Evolutionary conservation across 1,140 invertebrate species (phyloP).

Genomic region (Neomicropteryx cornuta): DNA sequence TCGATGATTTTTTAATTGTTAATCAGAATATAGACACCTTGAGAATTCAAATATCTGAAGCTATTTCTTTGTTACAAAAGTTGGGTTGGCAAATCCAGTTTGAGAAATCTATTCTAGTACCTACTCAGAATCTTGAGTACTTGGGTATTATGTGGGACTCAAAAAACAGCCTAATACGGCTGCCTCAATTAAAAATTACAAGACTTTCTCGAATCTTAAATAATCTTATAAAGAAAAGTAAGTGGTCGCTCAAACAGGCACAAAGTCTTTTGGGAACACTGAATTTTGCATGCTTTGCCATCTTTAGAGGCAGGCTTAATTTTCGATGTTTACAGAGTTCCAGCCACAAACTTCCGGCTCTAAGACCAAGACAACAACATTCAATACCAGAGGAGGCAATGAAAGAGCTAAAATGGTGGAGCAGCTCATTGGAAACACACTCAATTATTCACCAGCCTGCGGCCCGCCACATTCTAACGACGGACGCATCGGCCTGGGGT

Average conservation of each 20-base stretch:
- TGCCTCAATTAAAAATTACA: not conserved
- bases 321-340: constrained; percentile 6
- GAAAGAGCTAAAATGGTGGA: constrained; percentile 12
- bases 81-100: constrained; percentile 15
- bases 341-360: not conserved
- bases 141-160: constrained; percentile 11
- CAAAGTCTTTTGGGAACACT: constrained; percentile 4
- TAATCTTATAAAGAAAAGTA: not conserved
- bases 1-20: constrained; percentile 9
- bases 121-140: constrained; percentile 10
- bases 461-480: constrained; percentile 13
- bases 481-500: constrained; percentile 16
- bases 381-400: not conserved
- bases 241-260: constrained; percentile 2
- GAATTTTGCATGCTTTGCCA: constrained; percentile 37
- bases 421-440: constrained; percentile 6
- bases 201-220: not conserved
- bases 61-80: constrained; percentile 6
- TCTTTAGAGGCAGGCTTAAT: constrained; percentile 31
- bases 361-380: not conserved
- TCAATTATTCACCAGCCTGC: constrained; percentile 8
- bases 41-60: constrained; percentile 3
- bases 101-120: constrained; percentile 8
- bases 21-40: constrained; percentile 4
- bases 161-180: not conserved